A percentile compares a stretch with the other conserved stretches of the same genome.
Conservation (phyloP, 2,888 invertebrate genomes). For the Thereva nobilitata region DNA sequence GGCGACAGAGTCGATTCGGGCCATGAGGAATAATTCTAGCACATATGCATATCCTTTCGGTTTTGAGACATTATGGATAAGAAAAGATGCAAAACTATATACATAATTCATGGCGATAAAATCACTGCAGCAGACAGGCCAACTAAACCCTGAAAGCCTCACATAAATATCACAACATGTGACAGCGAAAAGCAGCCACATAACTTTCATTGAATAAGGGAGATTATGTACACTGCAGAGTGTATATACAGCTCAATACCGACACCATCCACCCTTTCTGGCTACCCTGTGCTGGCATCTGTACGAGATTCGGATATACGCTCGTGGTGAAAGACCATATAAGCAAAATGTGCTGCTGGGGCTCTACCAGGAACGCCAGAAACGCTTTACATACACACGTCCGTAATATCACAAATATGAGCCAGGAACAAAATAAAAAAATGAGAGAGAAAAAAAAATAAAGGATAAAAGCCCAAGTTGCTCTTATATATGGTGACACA, state of each 20-base stretch:
- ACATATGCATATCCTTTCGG: constrained; percentile 29
- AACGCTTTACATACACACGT: constrained; percentile 25
- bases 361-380: constrained; percentile 16
- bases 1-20: constrained; percentile 8
- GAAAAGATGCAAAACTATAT: constrained; percentile 39
- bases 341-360: constrained; percentile 18
- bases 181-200: constrained; percentile 48
- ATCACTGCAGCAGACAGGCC: constrained; percentile 48
- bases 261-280: constrained; percentile 28
- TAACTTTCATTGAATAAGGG: constrained; percentile 47
- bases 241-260: constrained; percentile 29
- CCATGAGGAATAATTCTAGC: constrained; percentile 21
- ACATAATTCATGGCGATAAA: constrained; percentile 48
- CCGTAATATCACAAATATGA: constrained; percentile 25
- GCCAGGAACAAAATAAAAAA: constrained; percentile 1
- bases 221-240: constrained; percentile 41
- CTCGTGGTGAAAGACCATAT: constrained; percentile 14
- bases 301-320: constrained; percentile 10
- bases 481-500: constrained; percentile 37
- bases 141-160: constrained; percentile 47
- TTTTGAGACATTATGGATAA: constrained; percentile 31
- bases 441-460: not conserved
- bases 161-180: constrained; percentile 49
- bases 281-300: constrained; percentile 15
- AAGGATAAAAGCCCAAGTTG: constrained; percentile 35